Conservation (phyloP, 1,140 invertebrate genomes). For the Lethrus apterus region DNA sequence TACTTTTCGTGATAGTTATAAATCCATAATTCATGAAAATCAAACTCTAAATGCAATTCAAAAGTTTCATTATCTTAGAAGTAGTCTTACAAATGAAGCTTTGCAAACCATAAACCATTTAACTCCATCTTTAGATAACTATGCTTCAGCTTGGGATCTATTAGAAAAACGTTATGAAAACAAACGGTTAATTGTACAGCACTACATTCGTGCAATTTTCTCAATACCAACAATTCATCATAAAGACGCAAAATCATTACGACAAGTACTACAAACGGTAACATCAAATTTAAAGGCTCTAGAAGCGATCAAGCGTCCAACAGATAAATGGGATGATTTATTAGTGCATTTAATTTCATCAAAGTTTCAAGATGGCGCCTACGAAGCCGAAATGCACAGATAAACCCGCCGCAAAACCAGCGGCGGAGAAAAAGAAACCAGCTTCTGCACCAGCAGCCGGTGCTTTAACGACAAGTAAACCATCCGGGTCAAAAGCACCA, state of each 20-base stretch:
- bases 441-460: constrained; percentile 41
- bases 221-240: constrained; percentile 21
- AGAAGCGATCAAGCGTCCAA: constrained; percentile 25
- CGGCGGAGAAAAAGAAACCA: constrained; percentile 55
- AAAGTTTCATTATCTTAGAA: constrained; percentile 34
- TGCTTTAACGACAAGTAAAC: constrained; percentile 32
- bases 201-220: constrained; percentile 34
- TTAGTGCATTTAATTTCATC: no score
- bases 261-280: constrained; percentile 33
- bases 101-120: constrained; percentile 29
- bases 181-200: constrained; percentile 33
- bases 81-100: constrained; percentile 30
- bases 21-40: constrained; percentile 30
- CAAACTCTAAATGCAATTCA: constrained; percentile 22
- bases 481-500: constrained; percentile 28
- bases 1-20: constrained; percentile 31
- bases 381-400: constrained; percentile 55
- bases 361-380: constrained; percentile 60
- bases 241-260: constrained; percentile 24
- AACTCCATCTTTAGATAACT: constrained; percentile 34
- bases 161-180: constrained; percentile 38
- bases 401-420: constrained; percentile 52
- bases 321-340: constrained; percentile 21
- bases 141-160: constrained; percentile 33
- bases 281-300: constrained; percentile 33